Percentiles rank a stretch among this genome's conserved stretches.
These are phyloP conservation scores for Eueides isabella DNA, from an alignment of 1,140 invertebrate species.

Conservation along the genomic window DNA sequence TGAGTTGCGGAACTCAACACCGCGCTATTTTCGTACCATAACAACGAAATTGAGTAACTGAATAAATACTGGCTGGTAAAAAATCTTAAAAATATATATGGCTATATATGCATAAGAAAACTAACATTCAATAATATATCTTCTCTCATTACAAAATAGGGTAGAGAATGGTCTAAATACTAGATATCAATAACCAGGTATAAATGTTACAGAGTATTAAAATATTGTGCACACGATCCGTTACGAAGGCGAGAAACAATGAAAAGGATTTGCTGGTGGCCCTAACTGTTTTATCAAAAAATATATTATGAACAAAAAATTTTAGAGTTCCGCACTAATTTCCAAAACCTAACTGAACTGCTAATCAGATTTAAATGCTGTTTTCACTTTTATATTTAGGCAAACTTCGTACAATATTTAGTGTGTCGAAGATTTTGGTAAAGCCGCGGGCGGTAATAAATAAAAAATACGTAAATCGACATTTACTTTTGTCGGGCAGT, in stretches of 20 bases:
- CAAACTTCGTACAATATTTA: too few relatives aligned
- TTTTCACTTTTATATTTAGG: too few relatives aligned
- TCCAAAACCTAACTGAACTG: background rate
- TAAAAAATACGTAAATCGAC: too few relatives aligned
- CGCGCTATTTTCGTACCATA: background rate
- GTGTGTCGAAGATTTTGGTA: too few relatives aligned
- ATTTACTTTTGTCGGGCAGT: too few relatives aligned
- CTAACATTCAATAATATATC: background rate
- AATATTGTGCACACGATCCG: conserved; percentile 61
- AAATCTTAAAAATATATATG: background rate
- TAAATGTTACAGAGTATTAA: conserved; percentile 44
- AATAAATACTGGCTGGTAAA: background rate
- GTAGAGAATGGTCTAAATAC: background rate
- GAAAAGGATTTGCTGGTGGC: conserved; percentile 50
- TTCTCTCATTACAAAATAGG: background rate
- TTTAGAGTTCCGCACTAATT: conserved; percentile 1
- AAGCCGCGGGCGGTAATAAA: too few relatives aligned
- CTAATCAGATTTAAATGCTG: too few relatives aligned
- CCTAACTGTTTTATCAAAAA: conserved; percentile 48
- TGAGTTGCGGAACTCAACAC: background rate
- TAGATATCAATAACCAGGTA: conserved; percentile 18
- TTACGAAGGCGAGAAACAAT: conserved; percentile 57
- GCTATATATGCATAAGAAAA: background rate
- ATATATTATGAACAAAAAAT: conserved; percentile 8
- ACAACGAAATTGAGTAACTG: background rate